phyloP scores from a whole-genome alignment of 1,140 invertebrate species.

The Dreissena polymorpha region DNA sequence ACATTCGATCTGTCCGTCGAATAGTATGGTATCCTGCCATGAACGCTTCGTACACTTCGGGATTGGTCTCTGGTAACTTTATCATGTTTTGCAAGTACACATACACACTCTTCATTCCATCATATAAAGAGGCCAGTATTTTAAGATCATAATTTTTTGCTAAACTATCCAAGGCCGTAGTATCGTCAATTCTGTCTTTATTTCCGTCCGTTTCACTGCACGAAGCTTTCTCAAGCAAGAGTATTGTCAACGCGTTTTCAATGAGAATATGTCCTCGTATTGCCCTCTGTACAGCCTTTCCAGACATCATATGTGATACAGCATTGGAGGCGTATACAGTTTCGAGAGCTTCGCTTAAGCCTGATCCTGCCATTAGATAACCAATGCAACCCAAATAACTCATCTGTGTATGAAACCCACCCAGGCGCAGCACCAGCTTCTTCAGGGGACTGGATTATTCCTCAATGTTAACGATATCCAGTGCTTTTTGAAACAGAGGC shows the following conservation, averaged over 20 bases:
- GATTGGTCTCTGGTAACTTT: constrained; percentile 21
- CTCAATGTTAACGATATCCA: constrained; percentile 51
- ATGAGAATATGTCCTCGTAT: constrained; percentile 77
- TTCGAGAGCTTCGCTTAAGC: constrained; percentile 63
- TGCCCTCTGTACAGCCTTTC: constrained; percentile 77
- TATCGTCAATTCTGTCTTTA: neutral
- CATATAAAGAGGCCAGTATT: neutral
- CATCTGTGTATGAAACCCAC: constrained; percentile 65
- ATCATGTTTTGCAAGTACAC: constrained; percentile 54
- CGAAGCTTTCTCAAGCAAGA: constrained; percentile 5
- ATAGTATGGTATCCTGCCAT: constrained; percentile 53
- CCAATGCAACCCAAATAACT: constrained; percentile 61
- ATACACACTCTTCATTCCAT: constrained; percentile 26
- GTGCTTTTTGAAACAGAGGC: constrained; percentile 67
- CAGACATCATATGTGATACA: constrained; percentile 76
- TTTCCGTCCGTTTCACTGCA: neutral
- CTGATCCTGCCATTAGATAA: constrained; percentile 55
- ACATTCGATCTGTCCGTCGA: constrained; percentile 73
- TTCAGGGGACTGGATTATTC: constrained; percentile 39
- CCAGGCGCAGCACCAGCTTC: constrained; percentile 54
- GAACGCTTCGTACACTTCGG: constrained; percentile 24
- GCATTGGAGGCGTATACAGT: constrained; percentile 65
- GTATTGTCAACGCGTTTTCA: constrained; percentile 51
- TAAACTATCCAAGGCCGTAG: neutral
- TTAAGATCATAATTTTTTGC: neutral